Percentiles rank a stretch among this genome's conserved stretches.
Evolutionary conservation across 2,113 vertebrate species (phyloP).

Genomic region (Riparia riparia): DNA sequence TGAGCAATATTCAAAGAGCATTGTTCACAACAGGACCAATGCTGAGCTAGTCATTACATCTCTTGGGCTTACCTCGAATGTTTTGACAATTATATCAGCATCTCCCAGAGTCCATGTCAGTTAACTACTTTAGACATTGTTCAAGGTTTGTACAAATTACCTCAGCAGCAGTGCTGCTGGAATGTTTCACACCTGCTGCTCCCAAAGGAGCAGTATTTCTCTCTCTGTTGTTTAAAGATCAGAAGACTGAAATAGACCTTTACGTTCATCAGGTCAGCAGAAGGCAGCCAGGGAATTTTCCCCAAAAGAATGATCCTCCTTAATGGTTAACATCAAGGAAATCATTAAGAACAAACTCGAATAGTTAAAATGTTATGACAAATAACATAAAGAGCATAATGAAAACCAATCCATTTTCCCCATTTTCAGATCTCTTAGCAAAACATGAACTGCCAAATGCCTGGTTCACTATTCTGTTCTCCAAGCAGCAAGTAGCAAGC

Average conservation of each 20-base stretch:
- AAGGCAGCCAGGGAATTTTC: neutral
- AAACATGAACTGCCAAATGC: neutral
- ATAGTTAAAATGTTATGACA: neutral
- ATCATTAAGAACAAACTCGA: neutral
- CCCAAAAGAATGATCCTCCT: neutral
- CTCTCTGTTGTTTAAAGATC: neutral
- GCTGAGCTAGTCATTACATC: neutral
- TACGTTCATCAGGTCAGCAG: neutral
- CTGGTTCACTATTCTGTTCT: neutral
- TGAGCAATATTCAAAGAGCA: neutral
- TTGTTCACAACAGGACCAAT: neutral
- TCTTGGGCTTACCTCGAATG: neutral
- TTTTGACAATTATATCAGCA: neutral
- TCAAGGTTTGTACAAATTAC: neutral
- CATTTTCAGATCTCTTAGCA: neutral
- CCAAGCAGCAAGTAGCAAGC: neutral
- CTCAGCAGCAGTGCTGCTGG: neutral
- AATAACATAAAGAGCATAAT: neutral
- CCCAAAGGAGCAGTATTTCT: neutral
- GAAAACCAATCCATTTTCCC: rapidly evolving
- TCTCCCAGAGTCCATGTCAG: neutral
- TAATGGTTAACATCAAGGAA: neutral
- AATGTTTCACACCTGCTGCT: neutral
- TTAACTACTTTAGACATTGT: neutral
- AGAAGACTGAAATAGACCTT: neutral